Evolutionary conservation across 2,797 vertebrate genomes (phyloP), one percentile per base, ranked within the genome.

Genomic region (Tamandua tetradactyla): DNA sequence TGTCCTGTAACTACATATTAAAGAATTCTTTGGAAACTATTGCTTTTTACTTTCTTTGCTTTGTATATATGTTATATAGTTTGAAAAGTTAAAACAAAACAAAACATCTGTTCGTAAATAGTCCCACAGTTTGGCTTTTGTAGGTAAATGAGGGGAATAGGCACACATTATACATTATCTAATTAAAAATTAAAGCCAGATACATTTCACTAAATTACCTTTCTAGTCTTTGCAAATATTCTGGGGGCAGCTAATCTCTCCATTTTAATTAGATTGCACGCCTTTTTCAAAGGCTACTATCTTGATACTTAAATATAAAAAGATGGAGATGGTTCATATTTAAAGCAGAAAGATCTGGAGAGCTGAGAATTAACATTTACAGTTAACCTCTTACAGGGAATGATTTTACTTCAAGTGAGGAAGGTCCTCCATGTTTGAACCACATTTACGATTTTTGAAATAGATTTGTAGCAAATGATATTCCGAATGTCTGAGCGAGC

Each of bases 121-220:
- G 84, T 0, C 2, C 42, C 55, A 49, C 22, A n/a, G 59, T 96
- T 93, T 66, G 92, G 79, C 66, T 68, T 87, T 68, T 62, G 68
- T 76, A 95, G 96, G 93, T 95, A 96, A 97, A 76, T 87, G 81
- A 96, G 80, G 93, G 61, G 92, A 93, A 94, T 37, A 91, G 68
- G 94, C 71, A 82, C 87, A 78, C 37, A 90, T 96, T 97, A 94
- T 96, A 97, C 98, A 97, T 97, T 83, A 98, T 95, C 98, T 97
- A 97, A 98, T 98, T 98, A 98, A 98, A 98, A 98, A 98, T 98
- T 98, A 98, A 98, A 98, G 94, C 97, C 95, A 96, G 98, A 95
- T 97, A 98, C 97, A 98, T 98, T 98, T 98, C 97, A 98, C 97
- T 98, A 98, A 98, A 97, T 98, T 98, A 32, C 3, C 97, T 97